phyloP scores from a whole-genome alignment of 30 jellyfish, hydroid and myxozoan genomes.

The Haliclystus octoradiatus region DNA sequence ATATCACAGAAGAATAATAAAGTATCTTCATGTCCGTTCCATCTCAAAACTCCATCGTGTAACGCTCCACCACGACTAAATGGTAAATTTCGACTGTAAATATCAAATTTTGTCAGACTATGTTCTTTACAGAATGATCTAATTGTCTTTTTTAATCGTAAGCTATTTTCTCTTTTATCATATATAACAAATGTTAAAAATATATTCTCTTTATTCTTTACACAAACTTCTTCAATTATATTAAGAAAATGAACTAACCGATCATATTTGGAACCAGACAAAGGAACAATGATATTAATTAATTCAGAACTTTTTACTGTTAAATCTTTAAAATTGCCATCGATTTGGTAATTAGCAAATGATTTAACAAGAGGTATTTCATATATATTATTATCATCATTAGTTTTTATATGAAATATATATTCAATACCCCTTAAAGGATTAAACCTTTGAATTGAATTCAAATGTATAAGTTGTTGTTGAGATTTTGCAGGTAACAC shows the following conservation, averaged over 20 bases:
- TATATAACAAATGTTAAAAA: slow-evolving; percentile 60
- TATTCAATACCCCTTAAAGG: slow-evolving; percentile 61
- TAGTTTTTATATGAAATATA: slow-evolving; percentile 18
- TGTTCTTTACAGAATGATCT: slow-evolving; percentile 34
- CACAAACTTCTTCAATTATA: slow-evolving; percentile 29
- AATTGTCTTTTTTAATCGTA: slow-evolving; percentile 32
- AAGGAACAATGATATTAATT: slow-evolving; percentile 69
- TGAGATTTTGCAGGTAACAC: no score
- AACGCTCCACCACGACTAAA: slow-evolving; percentile 87
- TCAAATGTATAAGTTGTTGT: no score
- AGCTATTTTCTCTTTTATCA: slow-evolving; percentile 40
- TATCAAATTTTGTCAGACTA: slow-evolving; percentile 43
- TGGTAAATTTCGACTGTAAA: slow-evolving; percentile 38
- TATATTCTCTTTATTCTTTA: slow-evolving; percentile 38
- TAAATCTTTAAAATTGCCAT: slow-evolving; percentile 25
- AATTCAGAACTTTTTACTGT: slow-evolving; percentile 26
- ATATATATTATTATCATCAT: slow-evolving; percentile 16
- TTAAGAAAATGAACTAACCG: slow-evolving; percentile 42
- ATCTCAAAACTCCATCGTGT: slow-evolving; percentile 88
- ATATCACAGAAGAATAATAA: slow-evolving; percentile 81
- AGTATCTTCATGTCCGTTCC: slow-evolving; percentile 79
- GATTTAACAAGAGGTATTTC: slow-evolving; percentile 53
- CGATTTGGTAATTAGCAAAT: slow-evolving; percentile 49
- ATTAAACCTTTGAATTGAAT: no score
- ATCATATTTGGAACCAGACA: slow-evolving; percentile 40